Evolutionary conservation across 2,888 invertebrate species (phyloP), one percentile per base, ranked within the genome.

Genomic region (Perdita meconis): DNA sequence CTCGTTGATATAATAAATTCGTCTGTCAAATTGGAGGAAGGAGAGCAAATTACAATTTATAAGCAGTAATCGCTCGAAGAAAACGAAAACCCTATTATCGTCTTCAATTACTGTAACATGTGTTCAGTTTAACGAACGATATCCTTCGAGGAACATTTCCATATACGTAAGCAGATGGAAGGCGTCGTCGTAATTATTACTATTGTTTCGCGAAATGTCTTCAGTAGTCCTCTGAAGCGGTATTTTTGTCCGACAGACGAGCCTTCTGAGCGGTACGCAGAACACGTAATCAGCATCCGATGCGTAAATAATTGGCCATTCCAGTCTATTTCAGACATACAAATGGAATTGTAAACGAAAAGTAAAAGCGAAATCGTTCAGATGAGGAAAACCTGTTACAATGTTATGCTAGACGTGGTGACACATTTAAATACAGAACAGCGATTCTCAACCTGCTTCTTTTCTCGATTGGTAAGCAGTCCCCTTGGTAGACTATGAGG

Each of bases 371-470:
- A 30, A 30, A 26, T 61, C 8, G 6, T 16, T 0, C 19, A n/a
- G 16, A 1, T 40, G 40, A 8, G 22, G 24, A 5, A 10, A 19
- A 38, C 26, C 40, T 40, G 40, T 1, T 6, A 50, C 13, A 61
- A 63, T 36, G 73, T 63, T 34, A 26, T 26, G 36, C 6, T 24
- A 10, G 19, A 12, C 13, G 30, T 30, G 22, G 30, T 30, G 30
- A 30, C 30, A 30, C 6, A 30, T 6, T 30, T 30, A 6, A 30
- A 6, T 30, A 4, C 6, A 30, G 30, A 10, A 2, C 30, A 30
- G 30, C 6, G 30, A 6, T 30, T 30, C 30, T 6, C 30, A 30
- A 30, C 30, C 6, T 30, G 30, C 6, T 30, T 30, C 2, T 4
- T 6, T 30, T 30, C 2, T 4, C 30, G 30, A 30, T 6, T n/a